These are phyloP conservation scores for Ardeotis arabs DNA, from an alignment of 2,113 vertebrate genomes.

Conservation along the genomic window DNA sequence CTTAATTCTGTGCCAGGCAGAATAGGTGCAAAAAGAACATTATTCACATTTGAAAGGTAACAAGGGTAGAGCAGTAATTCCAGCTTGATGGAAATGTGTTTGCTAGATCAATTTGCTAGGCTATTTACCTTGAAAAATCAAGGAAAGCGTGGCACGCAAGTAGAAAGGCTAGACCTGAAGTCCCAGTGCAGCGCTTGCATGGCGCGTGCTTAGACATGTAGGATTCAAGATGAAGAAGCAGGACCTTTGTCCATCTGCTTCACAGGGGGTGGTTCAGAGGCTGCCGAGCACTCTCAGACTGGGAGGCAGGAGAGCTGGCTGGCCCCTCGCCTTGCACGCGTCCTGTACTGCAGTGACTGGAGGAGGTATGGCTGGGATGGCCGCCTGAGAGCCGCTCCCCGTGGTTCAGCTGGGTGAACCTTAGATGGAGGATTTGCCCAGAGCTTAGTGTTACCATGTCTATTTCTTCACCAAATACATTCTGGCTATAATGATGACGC, in stretches of 20 bases:
- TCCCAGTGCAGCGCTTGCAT: neutral
- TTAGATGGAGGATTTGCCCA: neutral
- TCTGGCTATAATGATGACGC: neutral
- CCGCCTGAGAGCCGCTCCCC: fast-evolving
- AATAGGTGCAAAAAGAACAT: neutral
- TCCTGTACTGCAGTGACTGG: neutral
- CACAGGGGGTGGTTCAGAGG: neutral
- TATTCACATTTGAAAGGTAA: neutral
- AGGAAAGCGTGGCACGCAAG: fast-evolving
- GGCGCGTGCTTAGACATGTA: neutral
- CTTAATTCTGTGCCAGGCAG: neutral
- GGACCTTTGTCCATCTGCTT: neutral
- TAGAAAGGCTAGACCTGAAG: neutral
- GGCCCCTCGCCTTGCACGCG: fast-evolving
- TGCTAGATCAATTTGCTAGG: neutral
- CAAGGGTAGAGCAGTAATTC: neutral
- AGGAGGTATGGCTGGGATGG: neutral
- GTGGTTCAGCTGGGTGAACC: too few species aligned
- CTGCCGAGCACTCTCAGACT: fast-evolving
- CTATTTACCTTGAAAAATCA: neutral
- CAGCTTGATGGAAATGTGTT: neutral
- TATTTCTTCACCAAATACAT: neutral
- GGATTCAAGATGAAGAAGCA: neutral
- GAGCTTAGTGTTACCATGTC: neutral
- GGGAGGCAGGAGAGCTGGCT: neutral